Percentiles rank a stretch among this genome's conserved stretches.
Evolutionary conservation across 37 sponge, comb jelly and placozoan genomes (phyloP).

Genomic region (Hormiphora californensis): DNA sequence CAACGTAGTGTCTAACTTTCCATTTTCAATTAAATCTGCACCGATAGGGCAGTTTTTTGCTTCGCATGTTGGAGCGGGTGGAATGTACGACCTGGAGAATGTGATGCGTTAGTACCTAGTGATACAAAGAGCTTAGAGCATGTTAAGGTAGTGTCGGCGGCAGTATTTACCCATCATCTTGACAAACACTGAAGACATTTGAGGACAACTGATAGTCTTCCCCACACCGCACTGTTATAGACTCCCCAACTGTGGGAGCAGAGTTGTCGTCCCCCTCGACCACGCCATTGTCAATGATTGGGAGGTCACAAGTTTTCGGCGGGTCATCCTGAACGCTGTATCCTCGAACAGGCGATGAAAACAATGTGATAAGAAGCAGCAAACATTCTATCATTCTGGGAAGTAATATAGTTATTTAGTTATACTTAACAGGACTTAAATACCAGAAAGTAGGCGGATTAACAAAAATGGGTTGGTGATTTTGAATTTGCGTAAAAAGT

Average conservation of each 20-base stretch:
- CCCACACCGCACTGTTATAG: conserved; percentile 4
- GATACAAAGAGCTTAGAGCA: neutral
- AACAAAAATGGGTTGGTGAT: too few species aligned
- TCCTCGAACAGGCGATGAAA: too few species aligned
- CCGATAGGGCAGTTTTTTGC: neutral
- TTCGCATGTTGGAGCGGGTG: neutral
- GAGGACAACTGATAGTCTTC: neutral
- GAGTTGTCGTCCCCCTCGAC: neutral
- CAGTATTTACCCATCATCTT: neutral
- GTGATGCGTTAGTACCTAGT: neutral
- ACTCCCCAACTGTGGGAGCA: neutral
- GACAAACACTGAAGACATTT: neutral
- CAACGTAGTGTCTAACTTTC: neutral
- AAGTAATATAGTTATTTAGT: too few species aligned
- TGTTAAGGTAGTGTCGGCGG: neutral
- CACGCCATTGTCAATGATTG: neutral
- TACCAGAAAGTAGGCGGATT: too few species aligned
- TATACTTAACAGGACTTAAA: too few species aligned
- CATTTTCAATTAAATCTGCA: neutral
- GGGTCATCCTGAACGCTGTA: conserved; percentile 41
- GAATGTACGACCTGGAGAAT: neutral
- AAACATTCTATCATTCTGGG: too few species aligned
- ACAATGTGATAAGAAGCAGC: too few species aligned
- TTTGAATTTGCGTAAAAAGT: too few species aligned
- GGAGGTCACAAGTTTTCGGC: neutral